Conservation (phyloP, 2,797 vertebrate genomes). For the Pseudochirops cupreus region DNA sequence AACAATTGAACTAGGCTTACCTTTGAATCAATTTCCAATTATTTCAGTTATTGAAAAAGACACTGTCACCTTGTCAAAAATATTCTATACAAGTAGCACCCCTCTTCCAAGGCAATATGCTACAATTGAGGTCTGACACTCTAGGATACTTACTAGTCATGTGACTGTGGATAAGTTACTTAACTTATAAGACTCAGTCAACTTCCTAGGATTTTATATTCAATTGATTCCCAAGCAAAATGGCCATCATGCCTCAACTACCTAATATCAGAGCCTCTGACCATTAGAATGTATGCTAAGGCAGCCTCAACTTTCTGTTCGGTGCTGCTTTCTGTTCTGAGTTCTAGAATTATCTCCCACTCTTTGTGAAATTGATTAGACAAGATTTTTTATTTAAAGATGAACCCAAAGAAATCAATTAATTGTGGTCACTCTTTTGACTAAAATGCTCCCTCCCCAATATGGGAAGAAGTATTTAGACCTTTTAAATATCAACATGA, state of each 20-base stretch:
- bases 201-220: neutral
- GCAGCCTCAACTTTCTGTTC: neutral
- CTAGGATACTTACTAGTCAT: neutral
- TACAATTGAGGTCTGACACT: neutral
- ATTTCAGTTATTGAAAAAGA: neutral
- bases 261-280: neutral
- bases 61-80: neutral
- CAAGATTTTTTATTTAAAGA: neutral
- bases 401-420: neutral
- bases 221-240: neutral
- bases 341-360: neutral
- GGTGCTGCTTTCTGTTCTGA: neutral
- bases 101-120: neutral
- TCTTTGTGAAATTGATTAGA: neutral
- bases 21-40: conserved; percentile 23
- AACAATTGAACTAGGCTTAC: neutral
- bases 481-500: neutral
- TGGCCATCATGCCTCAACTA: neutral
- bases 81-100: neutral
- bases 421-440: neutral
- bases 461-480: neutral
- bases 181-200: neutral
- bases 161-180: neutral
- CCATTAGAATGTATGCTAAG: neutral
- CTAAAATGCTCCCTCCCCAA: neutral